Percentiles rank a stretch among this genome's conserved stretches.
Conservation (phyloP, 2,888 invertebrate species). For the Clunio marinus region DNA sequence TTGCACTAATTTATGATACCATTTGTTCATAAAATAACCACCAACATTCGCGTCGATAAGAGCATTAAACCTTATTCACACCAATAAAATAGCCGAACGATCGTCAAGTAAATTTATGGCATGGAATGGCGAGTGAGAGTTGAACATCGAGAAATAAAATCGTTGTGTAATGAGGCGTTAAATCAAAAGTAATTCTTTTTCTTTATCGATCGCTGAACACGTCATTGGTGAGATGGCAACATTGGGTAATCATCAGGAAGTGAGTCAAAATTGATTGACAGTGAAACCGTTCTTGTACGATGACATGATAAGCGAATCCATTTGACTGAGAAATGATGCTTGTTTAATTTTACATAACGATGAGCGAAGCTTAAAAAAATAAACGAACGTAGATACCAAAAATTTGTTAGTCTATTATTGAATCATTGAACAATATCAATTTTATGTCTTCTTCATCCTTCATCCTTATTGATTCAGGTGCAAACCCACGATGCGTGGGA, state of each 20-base stretch:
- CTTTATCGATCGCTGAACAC: background rate
- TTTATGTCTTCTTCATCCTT: no score
- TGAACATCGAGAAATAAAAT: conserved; percentile 4
- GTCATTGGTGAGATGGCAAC: background rate
- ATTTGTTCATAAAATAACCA: no score
- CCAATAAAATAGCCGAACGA: conserved; percentile 2
- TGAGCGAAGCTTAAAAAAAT: no score
- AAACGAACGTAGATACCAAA: no score
- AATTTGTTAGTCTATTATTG: no score
- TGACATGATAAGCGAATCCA: background rate
- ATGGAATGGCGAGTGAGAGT: background rate
- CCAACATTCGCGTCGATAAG: no score
- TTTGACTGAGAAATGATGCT: background rate
- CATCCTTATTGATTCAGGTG: no score
- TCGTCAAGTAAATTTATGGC: conserved; percentile 25
- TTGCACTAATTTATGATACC: no score
- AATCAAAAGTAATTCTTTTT: conserved; percentile 33
- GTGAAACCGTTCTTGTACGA: background rate
- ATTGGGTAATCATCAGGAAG: background rate
- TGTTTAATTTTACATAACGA: no score
- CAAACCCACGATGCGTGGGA: no score
- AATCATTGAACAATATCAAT: no score
- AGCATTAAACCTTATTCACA: no score
- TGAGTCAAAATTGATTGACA: background rate
- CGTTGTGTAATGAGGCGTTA: conserved; percentile 23